Evolutionary conservation across 2,888 invertebrate species (phyloP).

Genomic region (Phasia obesa): DNA sequence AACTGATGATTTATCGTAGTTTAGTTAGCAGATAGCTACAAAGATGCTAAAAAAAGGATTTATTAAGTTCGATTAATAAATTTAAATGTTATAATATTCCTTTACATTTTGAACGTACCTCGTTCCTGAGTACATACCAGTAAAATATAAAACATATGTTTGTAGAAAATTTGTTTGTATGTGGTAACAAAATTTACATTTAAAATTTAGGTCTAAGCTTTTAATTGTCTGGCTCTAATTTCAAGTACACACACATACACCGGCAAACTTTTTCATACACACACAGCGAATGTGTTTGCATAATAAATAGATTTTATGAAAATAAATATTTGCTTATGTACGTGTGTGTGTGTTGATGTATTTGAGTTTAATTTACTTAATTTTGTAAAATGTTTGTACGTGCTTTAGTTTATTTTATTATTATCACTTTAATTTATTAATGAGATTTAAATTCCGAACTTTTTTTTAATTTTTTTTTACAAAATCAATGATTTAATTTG

Average conservation of each 20-base stretch:
- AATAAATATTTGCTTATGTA: constrained; percentile 37
- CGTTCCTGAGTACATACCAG: neutral
- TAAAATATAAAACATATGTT: constrained; percentile 31
- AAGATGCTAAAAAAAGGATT: no score
- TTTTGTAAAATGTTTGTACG: constrained; percentile 60
- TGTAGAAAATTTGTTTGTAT: neutral
- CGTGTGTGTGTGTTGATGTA: neutral
- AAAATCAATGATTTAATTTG: constrained; percentile 51
- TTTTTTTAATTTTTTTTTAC: constrained; percentile 3
- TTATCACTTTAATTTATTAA: constrained; percentile 67
- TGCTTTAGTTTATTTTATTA: constrained; percentile 63
- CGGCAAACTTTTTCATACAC: neutral
- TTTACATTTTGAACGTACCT: no score
- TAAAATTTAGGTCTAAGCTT: constrained; percentile 66
- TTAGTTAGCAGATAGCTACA: no score
- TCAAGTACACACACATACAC: neutral
- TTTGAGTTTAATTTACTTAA: constrained; percentile 45
- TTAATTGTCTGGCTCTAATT: constrained; percentile 64
- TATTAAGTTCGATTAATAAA: no score
- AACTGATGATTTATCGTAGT: no score
- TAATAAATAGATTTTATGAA: constrained; percentile 50
- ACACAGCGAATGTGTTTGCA: constrained; percentile 46
- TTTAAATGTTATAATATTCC: no score
- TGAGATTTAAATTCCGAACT: constrained; percentile 53
- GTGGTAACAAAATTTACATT: constrained; percentile 46